Percentiles rank a stretch among this genome's conserved stretches.
These are phyloP conservation scores for Psephotus haematonotus DNA, from an alignment of 2,113 vertebrate genomes.

Conservation along the genomic window DNA sequence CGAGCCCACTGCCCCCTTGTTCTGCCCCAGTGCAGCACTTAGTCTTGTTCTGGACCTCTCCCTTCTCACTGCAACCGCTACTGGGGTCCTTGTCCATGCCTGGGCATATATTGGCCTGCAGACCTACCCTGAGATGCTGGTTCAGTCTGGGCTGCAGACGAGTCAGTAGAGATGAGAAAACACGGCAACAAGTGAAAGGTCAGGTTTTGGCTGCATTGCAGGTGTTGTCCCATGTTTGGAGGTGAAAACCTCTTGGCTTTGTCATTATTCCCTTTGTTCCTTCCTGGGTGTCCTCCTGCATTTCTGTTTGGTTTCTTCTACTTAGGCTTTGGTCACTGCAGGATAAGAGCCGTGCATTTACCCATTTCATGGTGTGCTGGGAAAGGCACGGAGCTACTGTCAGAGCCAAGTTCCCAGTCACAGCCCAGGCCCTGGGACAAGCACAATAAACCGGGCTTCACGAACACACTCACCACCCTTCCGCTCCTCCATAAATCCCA, in stretches of 20 bases:
- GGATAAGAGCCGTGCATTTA: background rate
- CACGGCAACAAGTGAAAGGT: background rate
- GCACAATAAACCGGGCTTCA: background rate
- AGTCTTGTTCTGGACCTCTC: background rate
- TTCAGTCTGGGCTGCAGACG: background rate
- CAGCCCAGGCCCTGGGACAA: background rate
- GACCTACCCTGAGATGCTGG: background rate
- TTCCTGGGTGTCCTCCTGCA: background rate
- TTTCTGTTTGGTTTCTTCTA: background rate
- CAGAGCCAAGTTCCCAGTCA: background rate
- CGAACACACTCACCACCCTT: background rate
- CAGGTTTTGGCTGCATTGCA: background rate
- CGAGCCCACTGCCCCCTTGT: background rate
- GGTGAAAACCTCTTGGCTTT: background rate
- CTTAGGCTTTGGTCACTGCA: background rate
- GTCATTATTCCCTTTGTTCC: background rate
- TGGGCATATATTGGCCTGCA: background rate
- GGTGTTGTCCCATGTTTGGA: accelerated
- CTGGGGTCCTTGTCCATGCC: background rate
- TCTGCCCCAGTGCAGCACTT: background rate
- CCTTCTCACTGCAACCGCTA: background rate
- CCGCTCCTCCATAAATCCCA: background rate
- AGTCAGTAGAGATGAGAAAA: background rate
- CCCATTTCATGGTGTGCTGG: background rate
- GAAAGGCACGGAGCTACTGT: background rate